Percentiles rank a stretch among this genome's conserved stretches.
Conservation (phyloP, 2,888 invertebrate genomes). For the Drosophila falleni region DNA sequence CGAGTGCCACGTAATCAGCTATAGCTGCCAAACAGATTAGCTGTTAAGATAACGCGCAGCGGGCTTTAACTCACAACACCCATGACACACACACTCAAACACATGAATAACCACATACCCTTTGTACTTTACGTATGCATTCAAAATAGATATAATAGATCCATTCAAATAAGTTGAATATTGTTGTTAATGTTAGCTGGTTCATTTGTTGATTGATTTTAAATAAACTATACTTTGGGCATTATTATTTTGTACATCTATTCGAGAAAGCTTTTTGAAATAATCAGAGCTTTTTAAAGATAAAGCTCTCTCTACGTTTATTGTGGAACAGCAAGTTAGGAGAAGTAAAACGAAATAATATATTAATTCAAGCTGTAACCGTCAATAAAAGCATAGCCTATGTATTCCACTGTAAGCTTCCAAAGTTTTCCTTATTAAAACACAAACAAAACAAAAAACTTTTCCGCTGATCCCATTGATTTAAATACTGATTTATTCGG, state of each 20-base stretch:
- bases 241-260: neutral
- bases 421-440: no score
- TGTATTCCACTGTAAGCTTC: no score
- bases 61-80: neutral
- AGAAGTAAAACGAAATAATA: no score
- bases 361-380: no score
- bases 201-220: slow-evolving; percentile 10
- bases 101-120: neutral
- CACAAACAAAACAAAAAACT: no score
- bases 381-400: no score
- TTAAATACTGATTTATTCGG: neutral
- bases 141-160: slow-evolving; percentile 1
- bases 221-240: slow-evolving; percentile 4
- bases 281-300: neutral
- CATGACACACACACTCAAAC: neutral
- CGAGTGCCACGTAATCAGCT: slow-evolving; percentile 27
- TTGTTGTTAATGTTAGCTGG: slow-evolving; percentile 16
- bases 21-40: slow-evolving; percentile 25
- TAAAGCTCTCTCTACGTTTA: no score
- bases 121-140: neutral
- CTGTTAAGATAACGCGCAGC: slow-evolving; percentile 28
- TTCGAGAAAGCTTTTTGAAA: neutral
- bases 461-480: no score
- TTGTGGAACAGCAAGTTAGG: no score
- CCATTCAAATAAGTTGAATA: slow-evolving; percentile 8